A percentile compares a stretch with the other conserved stretches of the same genome.
These are phyloP conservation scores for Chrysomela aeneicollis DNA, from an alignment of 2,888 invertebrate species.

Conservation along the genomic window DNA sequence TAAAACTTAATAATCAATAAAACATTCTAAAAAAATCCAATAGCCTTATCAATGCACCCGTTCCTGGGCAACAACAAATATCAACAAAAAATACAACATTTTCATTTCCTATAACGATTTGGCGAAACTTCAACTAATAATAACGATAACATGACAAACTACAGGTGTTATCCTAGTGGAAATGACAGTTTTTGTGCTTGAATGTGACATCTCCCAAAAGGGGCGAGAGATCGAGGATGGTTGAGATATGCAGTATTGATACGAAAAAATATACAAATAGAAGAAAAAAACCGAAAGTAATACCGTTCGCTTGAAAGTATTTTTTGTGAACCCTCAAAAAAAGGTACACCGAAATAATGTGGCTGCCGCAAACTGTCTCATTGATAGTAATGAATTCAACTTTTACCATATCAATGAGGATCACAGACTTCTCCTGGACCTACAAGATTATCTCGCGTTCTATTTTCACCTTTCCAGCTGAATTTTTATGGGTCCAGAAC, in stretches of 20 bases:
- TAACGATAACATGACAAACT: conserved; percentile 20
- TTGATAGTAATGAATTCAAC: too few species aligned
- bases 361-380: too few species aligned
- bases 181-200: conserved; percentile 20
- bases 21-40: conserved; percentile 31
- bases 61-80: conserved; percentile 22
- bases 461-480: too few species aligned
- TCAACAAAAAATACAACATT: conserved; percentile 29
- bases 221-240: background rate
- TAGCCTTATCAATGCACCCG: conserved; percentile 26
- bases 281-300: background rate
- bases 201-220: background rate
- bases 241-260: background rate
- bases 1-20: conserved; percentile 34
- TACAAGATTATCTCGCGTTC: too few species aligned
- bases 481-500: too few species aligned
- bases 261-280: background rate
- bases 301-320: background rate
- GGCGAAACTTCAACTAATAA: conserved; percentile 20
- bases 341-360: too few species aligned
- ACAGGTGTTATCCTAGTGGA: conserved; percentile 7
- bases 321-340: background rate
- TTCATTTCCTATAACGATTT: conserved; percentile 16
- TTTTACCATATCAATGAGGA: too few species aligned
- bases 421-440: too few species aligned